Evolutionary conservation across 2,797 vertebrate species (phyloP).

Genomic region (Momotus momota): DNA sequence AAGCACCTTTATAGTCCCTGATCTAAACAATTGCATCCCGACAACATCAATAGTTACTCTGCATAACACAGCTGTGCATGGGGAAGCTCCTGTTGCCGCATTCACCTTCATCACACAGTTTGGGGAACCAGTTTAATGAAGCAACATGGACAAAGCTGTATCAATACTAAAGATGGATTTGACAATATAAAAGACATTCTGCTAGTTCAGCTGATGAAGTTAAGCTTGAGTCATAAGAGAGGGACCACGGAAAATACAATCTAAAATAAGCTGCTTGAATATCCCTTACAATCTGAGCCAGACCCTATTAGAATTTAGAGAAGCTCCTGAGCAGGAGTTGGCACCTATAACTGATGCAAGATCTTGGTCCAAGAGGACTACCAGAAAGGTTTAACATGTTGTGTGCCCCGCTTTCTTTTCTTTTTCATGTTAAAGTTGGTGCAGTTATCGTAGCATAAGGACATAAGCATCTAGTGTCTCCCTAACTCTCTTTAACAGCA

Average conservation of each 20-base stretch:
- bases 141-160: neutral
- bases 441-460: neutral
- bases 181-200: neutral
- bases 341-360: neutral
- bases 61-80: neutral
- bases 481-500: neutral
- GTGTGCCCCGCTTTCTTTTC: neutral
- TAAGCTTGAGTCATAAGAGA: neutral
- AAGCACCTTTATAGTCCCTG: neutral
- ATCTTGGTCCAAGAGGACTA: neutral
- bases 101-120: neutral
- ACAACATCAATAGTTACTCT: neutral
- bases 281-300: neutral
- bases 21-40: neutral
- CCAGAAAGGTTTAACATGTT: neutral
- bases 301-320: neutral
- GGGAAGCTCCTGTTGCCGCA: neutral
- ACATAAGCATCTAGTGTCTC: neutral
- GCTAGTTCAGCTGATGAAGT: neutral
- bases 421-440: neutral
- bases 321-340: neutral
- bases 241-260: neutral
- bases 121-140: neutral
- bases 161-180: neutral
- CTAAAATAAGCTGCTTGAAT: neutral